Evolutionary conservation across 2,888 invertebrate species (phyloP).

Genomic region (Cantharis rustica): DNA sequence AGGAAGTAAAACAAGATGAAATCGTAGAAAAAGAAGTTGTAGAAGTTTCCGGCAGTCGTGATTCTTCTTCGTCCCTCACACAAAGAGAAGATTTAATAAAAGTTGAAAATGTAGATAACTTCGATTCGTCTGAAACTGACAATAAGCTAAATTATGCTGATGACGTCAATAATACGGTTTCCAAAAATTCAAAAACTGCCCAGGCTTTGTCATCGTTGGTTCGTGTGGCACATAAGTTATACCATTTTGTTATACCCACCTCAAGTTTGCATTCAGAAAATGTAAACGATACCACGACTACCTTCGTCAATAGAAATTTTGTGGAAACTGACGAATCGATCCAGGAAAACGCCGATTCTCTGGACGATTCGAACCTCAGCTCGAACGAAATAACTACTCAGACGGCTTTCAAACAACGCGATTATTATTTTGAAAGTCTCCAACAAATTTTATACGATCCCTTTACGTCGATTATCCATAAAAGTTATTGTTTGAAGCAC

Average conservation of each 20-base stretch:
- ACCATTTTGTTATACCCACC: not conserved
- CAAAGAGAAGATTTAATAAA: not conserved
- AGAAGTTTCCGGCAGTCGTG: too few relatives aligned
- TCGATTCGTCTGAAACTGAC: not conserved
- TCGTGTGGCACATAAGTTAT: not conserved
- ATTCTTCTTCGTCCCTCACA: not conserved
- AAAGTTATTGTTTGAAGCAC: not conserved
- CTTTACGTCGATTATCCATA: not conserved
- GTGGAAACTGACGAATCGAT: not conserved
- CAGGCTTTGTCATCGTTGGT: not conserved
- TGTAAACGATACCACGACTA: not conserved
- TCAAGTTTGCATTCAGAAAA: not conserved
- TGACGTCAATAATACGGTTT: not conserved
- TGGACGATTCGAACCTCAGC: not conserved
- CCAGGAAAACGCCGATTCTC: not conserved
- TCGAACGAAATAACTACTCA: not conserved
- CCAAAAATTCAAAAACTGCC: not conserved
- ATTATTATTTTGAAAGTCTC: not conserved
- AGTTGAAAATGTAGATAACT: not conserved
- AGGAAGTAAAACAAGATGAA: too few relatives aligned
- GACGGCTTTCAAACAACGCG: not conserved
- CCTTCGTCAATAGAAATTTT: not conserved
- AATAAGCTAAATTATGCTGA: not conserved
- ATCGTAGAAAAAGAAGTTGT: not conserved
- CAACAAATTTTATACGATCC: not conserved